Evolutionary conservation across 2,888 invertebrate genomes (phyloP).

Genomic region (Eristalinus sepulchralis): DNA sequence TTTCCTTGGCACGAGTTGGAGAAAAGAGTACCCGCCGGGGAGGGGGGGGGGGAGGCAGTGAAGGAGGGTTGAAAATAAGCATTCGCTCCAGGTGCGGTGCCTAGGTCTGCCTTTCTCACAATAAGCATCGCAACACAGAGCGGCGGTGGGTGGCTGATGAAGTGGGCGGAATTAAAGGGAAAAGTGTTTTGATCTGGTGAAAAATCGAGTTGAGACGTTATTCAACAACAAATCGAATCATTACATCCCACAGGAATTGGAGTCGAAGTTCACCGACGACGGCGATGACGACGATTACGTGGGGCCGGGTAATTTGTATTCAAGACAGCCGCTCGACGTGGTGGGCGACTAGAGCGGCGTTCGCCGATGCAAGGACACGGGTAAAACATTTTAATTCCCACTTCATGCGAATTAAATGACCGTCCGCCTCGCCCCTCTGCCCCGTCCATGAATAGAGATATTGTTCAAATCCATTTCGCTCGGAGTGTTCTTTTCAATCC

Average conservation of each 20-base stretch:
- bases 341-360: constrained; percentile 20
- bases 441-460: constrained; percentile 24
- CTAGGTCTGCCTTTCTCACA: background rate
- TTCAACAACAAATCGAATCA: constrained; percentile 67
- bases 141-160: background rate
- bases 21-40: background rate
- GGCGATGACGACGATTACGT: too few species aligned
- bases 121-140: background rate
- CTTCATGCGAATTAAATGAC: constrained; percentile 68
- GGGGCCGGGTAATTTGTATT: constrained; percentile 62
- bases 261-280: constrained; percentile 54
- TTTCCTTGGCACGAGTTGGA: background rate
- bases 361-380: constrained; percentile 53
- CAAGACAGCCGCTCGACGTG: constrained; percentile 50
- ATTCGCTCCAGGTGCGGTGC: constrained; percentile 11
- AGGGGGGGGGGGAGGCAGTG: background rate
- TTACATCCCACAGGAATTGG: constrained; percentile 64
- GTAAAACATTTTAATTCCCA: constrained; percentile 69
- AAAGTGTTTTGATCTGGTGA: constrained; percentile 48
- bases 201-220: constrained; percentile 68
- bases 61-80: constrained; percentile 28
- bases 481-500: constrained; percentile 39
- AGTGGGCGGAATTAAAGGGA: constrained; percentile 3
- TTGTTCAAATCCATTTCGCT: constrained; percentile 22
- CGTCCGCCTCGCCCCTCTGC: constrained; percentile 7